Evolutionary conservation across 2,888 invertebrate genomes (phyloP), one percentile per base, ranked within the genome.

Genomic region (Drosophila multiciliata): DNA sequence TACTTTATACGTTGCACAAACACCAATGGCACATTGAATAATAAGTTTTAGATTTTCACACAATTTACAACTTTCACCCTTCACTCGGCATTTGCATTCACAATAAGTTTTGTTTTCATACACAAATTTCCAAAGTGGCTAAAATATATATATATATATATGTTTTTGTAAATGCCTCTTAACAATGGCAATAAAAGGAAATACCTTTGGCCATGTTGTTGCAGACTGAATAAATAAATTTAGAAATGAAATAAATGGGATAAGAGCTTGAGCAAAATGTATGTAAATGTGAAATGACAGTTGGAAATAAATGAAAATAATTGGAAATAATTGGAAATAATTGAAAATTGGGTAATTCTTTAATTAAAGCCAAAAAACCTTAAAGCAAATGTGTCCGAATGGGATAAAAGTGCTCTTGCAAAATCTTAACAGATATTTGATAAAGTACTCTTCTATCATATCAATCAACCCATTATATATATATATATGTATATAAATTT

Each of bases 21-120:
- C 26, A 54, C 26, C 55, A 66, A 58, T 38, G 26, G 17, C 69
- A 73, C 71, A 73, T 72, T 58, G 67, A 66, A 80, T 71, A 69
- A 83, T 83, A 76, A 83, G 70, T 84, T 72, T 70, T 61, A 66
- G 66, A 57, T 71, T 67, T 73, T 59, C 60, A 60, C 70, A 64
- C 59, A 58, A 52, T 68, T 76, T 64, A 55, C 49, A 64, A 55
- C 49, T 52, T 45, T 52, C 58, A 55, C 61, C 66, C 67, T 66
- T 45, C 8, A 9, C 32, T 20, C 29, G 33, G 26, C 45, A 73
- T 61, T 58, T 67, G 23, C 53, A 64, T 49, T 72, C 57, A 58
- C 49, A 66, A 67, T 52, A 15, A 23, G 57, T 36, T 52, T 36
- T 36, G 35, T 42, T 65, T 54, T 33, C n/a, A 23, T 12, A 1